Evolutionary conservation across 2,888 invertebrate genomes (phyloP).

Genomic region (Tanytarsus gracilentus): DNA sequence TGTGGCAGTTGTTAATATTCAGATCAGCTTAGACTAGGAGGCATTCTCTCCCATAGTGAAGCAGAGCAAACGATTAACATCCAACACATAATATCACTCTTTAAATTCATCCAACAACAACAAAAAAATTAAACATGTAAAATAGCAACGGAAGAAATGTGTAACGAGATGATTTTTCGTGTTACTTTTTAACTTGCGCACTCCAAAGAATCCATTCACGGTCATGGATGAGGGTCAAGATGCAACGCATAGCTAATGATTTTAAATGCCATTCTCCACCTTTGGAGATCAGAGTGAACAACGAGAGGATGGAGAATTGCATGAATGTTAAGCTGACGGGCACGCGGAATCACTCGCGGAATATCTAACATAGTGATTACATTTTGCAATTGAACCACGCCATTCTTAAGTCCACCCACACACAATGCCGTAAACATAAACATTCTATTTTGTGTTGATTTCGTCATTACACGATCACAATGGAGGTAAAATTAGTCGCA

Average conservation of each 20-base stretch:
- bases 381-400: no score
- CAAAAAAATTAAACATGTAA: not conserved
- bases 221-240: constrained; percentile 15
- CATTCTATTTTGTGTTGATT: no score
- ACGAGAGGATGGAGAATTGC: no score
- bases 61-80: not conserved
- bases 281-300: no score
- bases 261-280: constrained; percentile 15
- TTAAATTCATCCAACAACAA: no score
- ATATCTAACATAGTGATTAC: no score
- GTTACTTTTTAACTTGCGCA: not conserved
- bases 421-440: no score
- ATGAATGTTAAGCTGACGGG: constrained; percentile 13
- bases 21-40: not conserved
- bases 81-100: not conserved
- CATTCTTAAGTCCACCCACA: no score
- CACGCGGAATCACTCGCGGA: not conserved
- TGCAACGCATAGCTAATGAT: constrained; percentile 22
- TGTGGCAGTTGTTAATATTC: no score
- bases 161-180: not conserved
- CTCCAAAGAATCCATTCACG: not conserved
- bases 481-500: no score
- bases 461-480: no score
- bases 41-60: not conserved
- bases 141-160: not conserved